A percentile compares a stretch with the other conserved stretches of the same genome.
Conservation (phyloP, 2,888 invertebrate genomes). For the Conomelus anceps region DNA sequence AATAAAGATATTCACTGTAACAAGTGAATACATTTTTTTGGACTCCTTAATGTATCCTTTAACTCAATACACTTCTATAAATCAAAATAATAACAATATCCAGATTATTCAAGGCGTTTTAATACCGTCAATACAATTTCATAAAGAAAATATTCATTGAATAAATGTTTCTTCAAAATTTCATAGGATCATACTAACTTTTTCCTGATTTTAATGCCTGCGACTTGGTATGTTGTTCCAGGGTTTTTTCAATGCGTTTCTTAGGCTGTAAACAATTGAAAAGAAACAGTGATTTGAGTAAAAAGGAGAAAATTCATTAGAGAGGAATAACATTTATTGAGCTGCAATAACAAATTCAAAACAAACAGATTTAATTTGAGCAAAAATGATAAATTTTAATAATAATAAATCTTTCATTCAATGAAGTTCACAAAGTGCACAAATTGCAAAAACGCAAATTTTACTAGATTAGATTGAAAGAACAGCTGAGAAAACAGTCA, state of each 20-base stretch:
- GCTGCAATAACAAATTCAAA: background rate
- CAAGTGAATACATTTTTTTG: no score
- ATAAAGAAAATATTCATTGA: background rate
- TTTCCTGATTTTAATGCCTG: constrained; percentile 27
- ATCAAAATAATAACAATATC: background rate
- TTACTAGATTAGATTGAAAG: no score
- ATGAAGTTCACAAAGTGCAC: no score
- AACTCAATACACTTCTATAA: no score
- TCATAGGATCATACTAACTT: constrained; percentile 22
- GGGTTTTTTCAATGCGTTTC: constrained; percentile 16
- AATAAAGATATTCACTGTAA: no score
- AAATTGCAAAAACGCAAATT: no score
- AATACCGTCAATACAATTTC: background rate
- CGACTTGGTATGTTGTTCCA: constrained; percentile 22
- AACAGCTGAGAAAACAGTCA: no score
- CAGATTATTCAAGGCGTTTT: background rate
- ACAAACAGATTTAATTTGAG: no score
- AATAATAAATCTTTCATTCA: no score
- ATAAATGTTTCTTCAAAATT: background rate
- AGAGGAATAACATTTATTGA: no score
- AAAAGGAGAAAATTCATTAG: background rate
- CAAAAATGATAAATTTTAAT: no score
- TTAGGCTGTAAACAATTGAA: constrained; percentile 23
- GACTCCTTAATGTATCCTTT: no score
- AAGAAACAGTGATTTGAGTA: background rate